Conservation (phyloP, 1,140 invertebrate genomes). For the Drosophila busckii region DNA sequence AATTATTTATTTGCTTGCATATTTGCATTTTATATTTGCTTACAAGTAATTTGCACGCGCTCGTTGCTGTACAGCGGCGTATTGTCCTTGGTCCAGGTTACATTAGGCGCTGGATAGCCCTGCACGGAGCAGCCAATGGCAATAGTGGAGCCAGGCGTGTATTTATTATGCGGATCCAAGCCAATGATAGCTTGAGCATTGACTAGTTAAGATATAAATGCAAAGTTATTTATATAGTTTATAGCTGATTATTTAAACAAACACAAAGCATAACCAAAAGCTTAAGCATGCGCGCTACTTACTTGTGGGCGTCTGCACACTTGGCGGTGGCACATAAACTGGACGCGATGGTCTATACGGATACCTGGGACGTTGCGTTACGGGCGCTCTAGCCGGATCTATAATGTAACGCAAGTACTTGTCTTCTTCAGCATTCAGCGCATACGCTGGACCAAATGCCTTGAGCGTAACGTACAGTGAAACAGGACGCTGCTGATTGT, state of each 20-base stretch:
- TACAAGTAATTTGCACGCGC: slow-evolving; percentile 65
- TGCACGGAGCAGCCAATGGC: slow-evolving; percentile 86
- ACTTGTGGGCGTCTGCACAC: slow-evolving; percentile 33
- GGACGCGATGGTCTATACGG: slow-evolving; percentile 79
- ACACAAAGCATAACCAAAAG: slow-evolving; percentile 19
- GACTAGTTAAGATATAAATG: slow-evolving; percentile 77
- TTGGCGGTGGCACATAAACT: slow-evolving; percentile 47
- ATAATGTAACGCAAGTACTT: slow-evolving; percentile 81
- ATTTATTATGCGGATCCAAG: slow-evolving; percentile 80
- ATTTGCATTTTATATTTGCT: background rate
- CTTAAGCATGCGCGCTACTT: slow-evolving; percentile 48
- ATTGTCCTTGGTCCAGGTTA: slow-evolving; percentile 89
- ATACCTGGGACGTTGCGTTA: slow-evolving; percentile 64
- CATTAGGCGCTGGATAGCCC: slow-evolving; percentile 86
- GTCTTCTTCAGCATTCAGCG: slow-evolving; percentile 79
- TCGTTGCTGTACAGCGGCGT: slow-evolving; percentile 60
- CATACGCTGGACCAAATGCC: slow-evolving; percentile 83
- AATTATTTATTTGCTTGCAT: background rate
- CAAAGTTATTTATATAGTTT: background rate
- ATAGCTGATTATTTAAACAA: background rate
- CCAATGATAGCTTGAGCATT: slow-evolving; percentile 83
- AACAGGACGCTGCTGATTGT: slow-evolving; percentile 87
- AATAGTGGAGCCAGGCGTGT: slow-evolving; percentile 84
- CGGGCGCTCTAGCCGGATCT: slow-evolving; percentile 78
- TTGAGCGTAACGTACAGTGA: slow-evolving; percentile 87